Percentiles rank a stretch among this genome's conserved stretches.
Conservation (phyloP, 1,140 invertebrate genomes). For the Phortica variegata region DNA sequence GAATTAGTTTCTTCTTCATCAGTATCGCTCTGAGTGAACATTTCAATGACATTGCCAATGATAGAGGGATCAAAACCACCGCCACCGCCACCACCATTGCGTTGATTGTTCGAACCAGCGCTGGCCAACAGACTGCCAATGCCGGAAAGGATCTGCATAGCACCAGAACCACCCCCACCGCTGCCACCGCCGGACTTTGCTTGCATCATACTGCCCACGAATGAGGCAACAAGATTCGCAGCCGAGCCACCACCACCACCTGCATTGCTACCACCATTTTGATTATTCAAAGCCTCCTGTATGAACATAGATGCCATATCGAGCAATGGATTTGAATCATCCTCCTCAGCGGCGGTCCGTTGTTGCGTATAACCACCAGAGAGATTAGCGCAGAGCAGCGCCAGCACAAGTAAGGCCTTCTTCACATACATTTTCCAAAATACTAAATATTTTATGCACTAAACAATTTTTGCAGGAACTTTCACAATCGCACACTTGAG, state of each 20-base stretch:
- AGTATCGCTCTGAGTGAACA: conserved; percentile 49
- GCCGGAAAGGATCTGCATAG: conserved; percentile 57
- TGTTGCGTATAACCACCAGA: conserved; percentile 25
- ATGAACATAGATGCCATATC: conserved; percentile 63
- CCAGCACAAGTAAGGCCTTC: conserved; percentile 39
- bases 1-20: conserved; percentile 29
- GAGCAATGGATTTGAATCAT: conserved; percentile 60
- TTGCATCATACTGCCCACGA: conserved; percentile 63
- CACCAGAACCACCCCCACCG: conserved; percentile 37
- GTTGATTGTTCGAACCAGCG: conserved; percentile 23
- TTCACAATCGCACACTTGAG: conserved; percentile 54
- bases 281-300: conserved; percentile 59
- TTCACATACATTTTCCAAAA: conserved; percentile 38
- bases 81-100: conserved; percentile 25
- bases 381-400: conserved; percentile 45
- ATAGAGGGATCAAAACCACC: conserved; percentile 57
- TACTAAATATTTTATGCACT: background rate
- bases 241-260: conserved; percentile 58
- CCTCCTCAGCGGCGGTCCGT: conserved; percentile 44
- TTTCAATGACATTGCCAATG: conserved; percentile 58
- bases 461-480: conserved; percentile 33
- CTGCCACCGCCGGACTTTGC: conserved; percentile 46
- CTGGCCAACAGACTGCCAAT: conserved; percentile 52
- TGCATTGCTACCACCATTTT: conserved; percentile 54
- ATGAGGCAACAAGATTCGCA: conserved; percentile 45